Evolutionary conservation across 2,113 vertebrate species (phyloP).

Genomic region (Clarias macrocephalus): DNA sequence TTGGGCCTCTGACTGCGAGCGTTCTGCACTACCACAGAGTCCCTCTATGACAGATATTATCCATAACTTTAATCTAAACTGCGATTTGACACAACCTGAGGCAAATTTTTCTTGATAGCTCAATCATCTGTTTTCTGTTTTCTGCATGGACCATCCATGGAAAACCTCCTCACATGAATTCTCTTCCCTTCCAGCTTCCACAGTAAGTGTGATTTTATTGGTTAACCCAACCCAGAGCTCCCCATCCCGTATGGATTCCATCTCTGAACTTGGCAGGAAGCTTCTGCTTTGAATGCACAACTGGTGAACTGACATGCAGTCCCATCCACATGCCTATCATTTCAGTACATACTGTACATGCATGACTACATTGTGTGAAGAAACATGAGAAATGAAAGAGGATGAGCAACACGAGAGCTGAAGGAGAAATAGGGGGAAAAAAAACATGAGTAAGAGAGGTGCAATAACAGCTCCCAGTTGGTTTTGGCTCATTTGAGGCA

Average conservation of each 20-base stretch:
- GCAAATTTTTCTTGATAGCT: neutral
- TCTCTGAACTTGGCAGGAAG: constrained; percentile 41
- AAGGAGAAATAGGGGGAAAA: constrained; percentile 1
- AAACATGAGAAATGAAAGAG: neutral
- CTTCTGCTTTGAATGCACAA: constrained; percentile 14
- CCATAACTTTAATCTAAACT: constrained; percentile 6
- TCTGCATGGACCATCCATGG: constrained; percentile 9
- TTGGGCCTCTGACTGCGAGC: neutral
- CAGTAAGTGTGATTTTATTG: constrained; percentile 49
- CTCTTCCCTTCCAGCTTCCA: constrained; percentile 28
- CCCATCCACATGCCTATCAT: constrained; percentile 21
- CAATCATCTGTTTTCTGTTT: constrained; percentile 34
- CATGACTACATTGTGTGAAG: neutral
- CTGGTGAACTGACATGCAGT: constrained; percentile 16
- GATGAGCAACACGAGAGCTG: neutral
- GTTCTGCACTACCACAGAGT: neutral
- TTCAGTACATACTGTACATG: neutral
- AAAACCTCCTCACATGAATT: constrained; percentile 10
- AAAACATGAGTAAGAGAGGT: constrained; percentile 44
- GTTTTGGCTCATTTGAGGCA: constrained; percentile 47
- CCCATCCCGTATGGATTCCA: constrained; percentile 27
- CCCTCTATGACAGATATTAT: neutral
- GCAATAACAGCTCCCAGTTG: constrained; percentile 53
- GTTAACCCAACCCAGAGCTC: constrained; percentile 38
- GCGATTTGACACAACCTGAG: constrained; percentile 20